Conservation (phyloP, 2,113 vertebrate species). For the Capreolus pygargus region DNA sequence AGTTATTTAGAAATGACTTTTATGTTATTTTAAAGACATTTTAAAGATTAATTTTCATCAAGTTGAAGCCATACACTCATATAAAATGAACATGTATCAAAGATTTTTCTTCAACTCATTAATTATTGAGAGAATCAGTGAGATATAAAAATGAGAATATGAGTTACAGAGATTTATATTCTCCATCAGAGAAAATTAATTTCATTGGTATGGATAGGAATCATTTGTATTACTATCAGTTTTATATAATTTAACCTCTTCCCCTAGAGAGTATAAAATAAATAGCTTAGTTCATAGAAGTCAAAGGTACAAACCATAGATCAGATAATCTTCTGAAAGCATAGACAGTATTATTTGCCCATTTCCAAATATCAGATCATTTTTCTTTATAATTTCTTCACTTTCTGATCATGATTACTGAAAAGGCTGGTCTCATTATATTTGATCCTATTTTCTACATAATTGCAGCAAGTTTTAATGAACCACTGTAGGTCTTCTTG, state of each 20-base stretch:
- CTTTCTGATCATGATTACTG: background rate
- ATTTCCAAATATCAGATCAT: slow-evolving; percentile 11
- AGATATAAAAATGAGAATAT: slow-evolving; percentile 36
- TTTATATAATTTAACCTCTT: slow-evolving; percentile 13
- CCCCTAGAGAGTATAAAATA: background rate
- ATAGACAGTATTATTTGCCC: background rate
- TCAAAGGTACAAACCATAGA: background rate
- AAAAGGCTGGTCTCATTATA: background rate
- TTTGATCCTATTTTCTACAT: background rate
- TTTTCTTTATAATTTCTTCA: background rate
- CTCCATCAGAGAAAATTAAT: background rate
- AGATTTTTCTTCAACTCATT: slow-evolving; percentile 27
- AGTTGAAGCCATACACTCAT: slow-evolving; percentile 21
- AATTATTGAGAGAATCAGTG: slow-evolving; percentile 3
- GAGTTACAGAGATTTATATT: slow-evolving; percentile 2
- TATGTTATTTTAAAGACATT: slow-evolving; percentile 6
- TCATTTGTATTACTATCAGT: slow-evolving; percentile 6
- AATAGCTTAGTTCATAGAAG: background rate
- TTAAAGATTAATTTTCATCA: slow-evolving; percentile 16
- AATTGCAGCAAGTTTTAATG: slow-evolving; percentile 17
- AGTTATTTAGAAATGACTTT: background rate
- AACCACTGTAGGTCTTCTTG: background rate
- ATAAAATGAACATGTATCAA: background rate
- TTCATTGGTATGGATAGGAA: background rate
- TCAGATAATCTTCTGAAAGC: background rate